Evolutionary conservation across 1,140 invertebrate species (phyloP).

Genomic region (Drosophila rufa): DNA sequence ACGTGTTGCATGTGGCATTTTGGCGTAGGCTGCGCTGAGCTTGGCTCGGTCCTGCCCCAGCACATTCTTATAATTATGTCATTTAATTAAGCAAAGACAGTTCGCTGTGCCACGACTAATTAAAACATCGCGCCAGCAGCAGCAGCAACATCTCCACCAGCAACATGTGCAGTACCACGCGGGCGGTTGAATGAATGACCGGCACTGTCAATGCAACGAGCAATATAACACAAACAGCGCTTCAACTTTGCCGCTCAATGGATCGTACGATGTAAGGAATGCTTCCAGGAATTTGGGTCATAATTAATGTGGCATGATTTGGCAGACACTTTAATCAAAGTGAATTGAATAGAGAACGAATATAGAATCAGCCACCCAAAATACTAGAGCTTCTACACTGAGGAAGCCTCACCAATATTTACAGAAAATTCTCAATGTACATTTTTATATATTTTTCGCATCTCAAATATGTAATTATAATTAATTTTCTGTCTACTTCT

Average conservation of each 20-base stretch:
- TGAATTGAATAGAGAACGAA: constrained; percentile 39
- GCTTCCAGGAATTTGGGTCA: constrained; percentile 85
- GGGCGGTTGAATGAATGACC: constrained; percentile 65
- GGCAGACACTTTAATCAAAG: constrained; percentile 81
- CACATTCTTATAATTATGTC: constrained; percentile 85
- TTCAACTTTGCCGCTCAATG: constrained; percentile 72
- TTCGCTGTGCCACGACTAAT: constrained; percentile 80
- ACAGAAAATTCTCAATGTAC: no score
- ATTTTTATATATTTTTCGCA: no score
- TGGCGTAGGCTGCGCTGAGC: constrained; percentile 65
- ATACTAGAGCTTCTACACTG: no score
- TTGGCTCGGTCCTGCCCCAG: constrained; percentile 43
- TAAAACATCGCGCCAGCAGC: constrained; percentile 82
- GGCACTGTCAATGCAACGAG: constrained; percentile 55
- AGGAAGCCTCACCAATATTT: no score
- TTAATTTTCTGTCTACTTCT: no score
- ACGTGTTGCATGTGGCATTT: constrained; percentile 81
- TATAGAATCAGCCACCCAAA: neutral
- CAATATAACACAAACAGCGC: constrained; percentile 56
- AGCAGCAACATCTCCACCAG: constrained; percentile 13
- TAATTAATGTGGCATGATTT: constrained; percentile 85
- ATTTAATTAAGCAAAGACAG: constrained; percentile 85
- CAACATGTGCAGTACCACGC: constrained; percentile 53
- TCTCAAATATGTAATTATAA: no score
- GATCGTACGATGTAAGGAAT: constrained; percentile 81